These are phyloP conservation scores for Pogona vitticeps DNA, from an alignment of 2,113 vertebrate genomes.

Conservation along the genomic window DNA sequence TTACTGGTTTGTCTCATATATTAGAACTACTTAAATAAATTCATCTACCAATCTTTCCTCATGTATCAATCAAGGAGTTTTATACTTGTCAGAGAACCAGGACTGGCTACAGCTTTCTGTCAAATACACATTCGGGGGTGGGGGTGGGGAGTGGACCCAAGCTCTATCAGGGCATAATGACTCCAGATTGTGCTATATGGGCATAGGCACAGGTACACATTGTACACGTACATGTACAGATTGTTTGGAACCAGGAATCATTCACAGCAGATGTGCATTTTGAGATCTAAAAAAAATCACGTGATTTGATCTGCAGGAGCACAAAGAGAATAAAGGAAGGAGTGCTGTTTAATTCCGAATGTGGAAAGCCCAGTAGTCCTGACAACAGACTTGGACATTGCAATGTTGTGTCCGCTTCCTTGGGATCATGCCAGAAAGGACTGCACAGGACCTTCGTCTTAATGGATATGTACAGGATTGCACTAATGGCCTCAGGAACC, in stretches of 20 bases:
- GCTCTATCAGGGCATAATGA: background rate
- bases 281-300: background rate
- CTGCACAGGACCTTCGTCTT: too few species aligned
- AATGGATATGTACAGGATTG: too few species aligned
- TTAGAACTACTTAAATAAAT: background rate
- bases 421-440: background rate
- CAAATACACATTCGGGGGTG: background rate
- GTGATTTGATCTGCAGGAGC: background rate
- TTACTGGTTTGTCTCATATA: background rate
- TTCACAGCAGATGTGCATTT: background rate
- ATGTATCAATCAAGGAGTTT: background rate
- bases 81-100: background rate
- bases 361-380: background rate
- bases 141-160: too few species aligned
- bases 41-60: background rate
- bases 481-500: background rate
- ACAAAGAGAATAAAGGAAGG: background rate
- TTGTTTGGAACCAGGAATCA: too few species aligned
- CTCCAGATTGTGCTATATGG: background rate
- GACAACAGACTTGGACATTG: background rate
- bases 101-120: background rate
- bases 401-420: background rate
- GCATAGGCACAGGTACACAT: background rate
- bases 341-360: background rate
- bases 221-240: background rate